A percentile compares a stretch with the other conserved stretches of the same genome.
phyloP scores from a whole-genome alignment of 2,888 invertebrate species.

The Tinea pellionella region DNA sequence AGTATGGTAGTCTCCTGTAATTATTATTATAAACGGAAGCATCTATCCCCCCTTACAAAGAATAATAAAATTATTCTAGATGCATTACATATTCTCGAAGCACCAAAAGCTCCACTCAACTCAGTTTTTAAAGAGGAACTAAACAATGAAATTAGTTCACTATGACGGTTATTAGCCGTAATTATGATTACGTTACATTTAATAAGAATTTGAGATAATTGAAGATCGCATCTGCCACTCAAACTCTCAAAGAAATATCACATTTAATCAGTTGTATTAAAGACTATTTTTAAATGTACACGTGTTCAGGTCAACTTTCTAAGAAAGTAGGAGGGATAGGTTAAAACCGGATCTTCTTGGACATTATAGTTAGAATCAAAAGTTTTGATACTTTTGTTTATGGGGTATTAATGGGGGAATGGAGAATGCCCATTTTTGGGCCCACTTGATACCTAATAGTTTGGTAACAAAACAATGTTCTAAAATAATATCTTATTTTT shows the following conservation, averaged over 20 bases:
- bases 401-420: no score
- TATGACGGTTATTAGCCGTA: constrained; percentile 10
- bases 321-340: constrained; percentile 22
- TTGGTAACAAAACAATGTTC: no score
- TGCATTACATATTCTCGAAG: no score
- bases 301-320: constrained; percentile 27
- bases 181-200: not conserved
- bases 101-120: no score
- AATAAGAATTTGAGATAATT: not conserved
- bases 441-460: no score
- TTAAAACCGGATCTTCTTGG: constrained; percentile 25
- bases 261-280: not conserved
- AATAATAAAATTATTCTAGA: no score
- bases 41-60: no score
- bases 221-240: not conserved
- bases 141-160: not conserved
- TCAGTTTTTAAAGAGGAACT: not conserved
- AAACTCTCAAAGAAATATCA: not conserved
- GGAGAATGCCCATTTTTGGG: no score
- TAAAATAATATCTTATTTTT: no score
- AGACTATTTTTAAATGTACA: not conserved
- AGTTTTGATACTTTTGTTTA: constrained; percentile 25
- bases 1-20: no score
- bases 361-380: constrained; percentile 21
- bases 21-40: no score